A percentile compares a stretch with the other conserved stretches of the same genome.
phyloP scores from a whole-genome alignment of 2,113 vertebrate genomes.

The Xenopus borealis region DNA sequence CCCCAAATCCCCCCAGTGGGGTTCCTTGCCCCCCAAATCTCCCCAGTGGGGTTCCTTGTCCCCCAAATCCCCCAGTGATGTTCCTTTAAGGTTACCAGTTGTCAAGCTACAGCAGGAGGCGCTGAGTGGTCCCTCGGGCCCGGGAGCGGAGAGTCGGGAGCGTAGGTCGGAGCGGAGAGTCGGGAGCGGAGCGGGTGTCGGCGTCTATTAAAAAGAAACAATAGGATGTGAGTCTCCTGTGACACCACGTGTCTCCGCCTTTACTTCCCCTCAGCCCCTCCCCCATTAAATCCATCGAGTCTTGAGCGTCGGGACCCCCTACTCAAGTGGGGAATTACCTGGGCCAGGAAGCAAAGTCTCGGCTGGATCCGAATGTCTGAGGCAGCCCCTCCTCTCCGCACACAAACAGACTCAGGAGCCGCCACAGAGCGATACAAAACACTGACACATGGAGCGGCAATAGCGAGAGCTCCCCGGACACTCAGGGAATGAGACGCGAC shows the following conservation, averaged over 20 bases:
- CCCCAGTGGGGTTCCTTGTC: too few relatives aligned
- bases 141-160: too few relatives aligned
- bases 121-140: conserved; percentile 42
- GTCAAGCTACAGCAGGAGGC: conserved; percentile 37
- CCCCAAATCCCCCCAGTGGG: too few relatives aligned
- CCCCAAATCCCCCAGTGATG: conserved; percentile 44
- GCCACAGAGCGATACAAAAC: conserved; percentile 65
- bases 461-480: too few relatives aligned
- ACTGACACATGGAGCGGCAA: conserved; percentile 62
- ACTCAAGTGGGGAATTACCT: neutral
- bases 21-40: neutral
- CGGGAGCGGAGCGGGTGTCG: conserved; percentile 8
- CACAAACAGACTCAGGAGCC: conserved; percentile 66
- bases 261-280: conserved; percentile 53
- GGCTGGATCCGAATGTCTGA: neutral
- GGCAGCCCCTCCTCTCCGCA: conserved; percentile 21
- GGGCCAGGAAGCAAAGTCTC: neutral
- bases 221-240: conserved; percentile 82
- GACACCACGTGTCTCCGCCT: conserved; percentile 80
- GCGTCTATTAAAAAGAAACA: conserved; percentile 83
- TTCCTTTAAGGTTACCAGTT: conserved; percentile 47
- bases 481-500: conserved; percentile 12
- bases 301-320: neutral
- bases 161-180: conserved; percentile 24
- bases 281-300: neutral